Conservation (phyloP, 2,888 invertebrate species). For the Ctenicera cuprea region DNA sequence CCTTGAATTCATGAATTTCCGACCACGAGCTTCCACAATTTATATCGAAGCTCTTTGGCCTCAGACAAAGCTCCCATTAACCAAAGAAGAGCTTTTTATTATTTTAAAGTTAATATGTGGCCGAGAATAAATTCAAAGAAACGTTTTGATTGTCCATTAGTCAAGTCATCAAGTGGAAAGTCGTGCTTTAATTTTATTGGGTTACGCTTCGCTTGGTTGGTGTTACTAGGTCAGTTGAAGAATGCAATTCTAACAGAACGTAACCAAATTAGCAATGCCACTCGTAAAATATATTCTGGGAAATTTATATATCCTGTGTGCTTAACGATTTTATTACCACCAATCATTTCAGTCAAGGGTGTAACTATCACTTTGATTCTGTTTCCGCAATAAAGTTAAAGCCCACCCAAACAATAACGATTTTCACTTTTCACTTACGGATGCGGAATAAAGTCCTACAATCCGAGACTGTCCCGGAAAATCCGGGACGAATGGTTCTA, state of each 20-base stretch:
- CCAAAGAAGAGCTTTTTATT: background rate
- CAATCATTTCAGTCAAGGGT: no score
- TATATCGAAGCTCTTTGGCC: background rate
- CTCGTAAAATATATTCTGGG: background rate
- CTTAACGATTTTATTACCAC: background rate
- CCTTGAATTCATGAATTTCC: constrained; percentile 40
- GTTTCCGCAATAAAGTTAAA: no score
- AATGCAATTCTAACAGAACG: background rate
- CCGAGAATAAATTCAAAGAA: no score
- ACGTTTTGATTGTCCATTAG: no score
- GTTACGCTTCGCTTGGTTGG: background rate
- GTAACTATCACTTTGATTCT: no score
- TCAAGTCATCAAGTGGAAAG: no score
- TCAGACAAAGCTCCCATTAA: background rate
- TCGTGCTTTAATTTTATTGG: no score
- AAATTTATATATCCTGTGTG: constrained; percentile 3
- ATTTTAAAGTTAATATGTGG: background rate
- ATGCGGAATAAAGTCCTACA: no score
- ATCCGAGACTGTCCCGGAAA: no score
- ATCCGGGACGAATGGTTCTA: no score
- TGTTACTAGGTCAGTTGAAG: background rate
- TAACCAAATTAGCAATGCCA: background rate
- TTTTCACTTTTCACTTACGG: no score
- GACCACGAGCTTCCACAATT: constrained; percentile 20
- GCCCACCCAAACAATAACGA: no score